Evolutionary conservation across 2,888 invertebrate genomes (phyloP).

Genomic region (Eutolmus rufibarbis): DNA sequence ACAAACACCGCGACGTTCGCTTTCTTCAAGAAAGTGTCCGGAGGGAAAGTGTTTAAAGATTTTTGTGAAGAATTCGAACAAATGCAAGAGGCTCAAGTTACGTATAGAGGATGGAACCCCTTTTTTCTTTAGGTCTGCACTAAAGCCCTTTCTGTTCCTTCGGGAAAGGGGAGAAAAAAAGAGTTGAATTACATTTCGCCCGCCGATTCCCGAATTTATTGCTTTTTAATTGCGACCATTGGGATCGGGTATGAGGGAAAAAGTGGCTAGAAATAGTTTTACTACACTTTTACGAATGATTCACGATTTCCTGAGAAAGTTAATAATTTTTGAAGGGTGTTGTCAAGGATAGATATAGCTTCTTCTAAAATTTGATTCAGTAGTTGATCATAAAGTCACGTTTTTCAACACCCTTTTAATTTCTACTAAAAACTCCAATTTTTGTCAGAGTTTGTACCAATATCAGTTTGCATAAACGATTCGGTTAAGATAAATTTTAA

Average conservation of each 20-base stretch:
- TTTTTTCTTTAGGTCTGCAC: background rate
- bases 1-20: background rate
- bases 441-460: too few relatives aligned
- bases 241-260: background rate
- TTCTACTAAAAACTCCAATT: too few relatives aligned
- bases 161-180: background rate
- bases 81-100: background rate
- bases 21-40: background rate
- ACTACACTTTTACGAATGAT: background rate
- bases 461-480: too few relatives aligned
- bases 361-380: background rate
- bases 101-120: background rate
- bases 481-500: too few relatives aligned
- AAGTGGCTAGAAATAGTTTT: background rate
- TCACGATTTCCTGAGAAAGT: background rate
- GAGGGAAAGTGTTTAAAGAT: constrained; percentile 5
- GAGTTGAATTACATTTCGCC: constrained; percentile 3
- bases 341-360: background rate
- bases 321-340: background rate
- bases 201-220: background rate
- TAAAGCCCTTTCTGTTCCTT: background rate
- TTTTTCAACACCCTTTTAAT: background rate
- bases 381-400: background rate
- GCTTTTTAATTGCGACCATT: constrained; percentile 12
- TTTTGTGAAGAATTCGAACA: constrained; percentile 10